Conservation (phyloP, 2,888 invertebrate genomes). For the Pyrocoelia pectoralis region DNA sequence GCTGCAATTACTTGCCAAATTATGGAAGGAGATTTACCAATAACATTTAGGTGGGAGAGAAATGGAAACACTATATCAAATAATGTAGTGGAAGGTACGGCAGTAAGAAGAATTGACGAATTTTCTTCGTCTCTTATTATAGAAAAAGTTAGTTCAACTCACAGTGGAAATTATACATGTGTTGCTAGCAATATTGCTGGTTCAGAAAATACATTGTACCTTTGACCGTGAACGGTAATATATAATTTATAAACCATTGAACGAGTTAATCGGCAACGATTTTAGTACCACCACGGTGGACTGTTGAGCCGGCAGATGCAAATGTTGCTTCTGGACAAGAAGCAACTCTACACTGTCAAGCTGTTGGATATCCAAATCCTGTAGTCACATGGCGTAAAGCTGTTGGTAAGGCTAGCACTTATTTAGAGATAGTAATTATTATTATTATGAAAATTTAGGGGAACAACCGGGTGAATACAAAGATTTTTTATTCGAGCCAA, state of each 20-base stretch:
- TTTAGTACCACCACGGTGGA: constrained; percentile 89
- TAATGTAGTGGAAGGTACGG: constrained; percentile 61
- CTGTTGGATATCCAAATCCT: constrained; percentile 91
- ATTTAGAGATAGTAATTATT: neutral
- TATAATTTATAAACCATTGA: neutral
- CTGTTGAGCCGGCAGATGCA: constrained; percentile 84
- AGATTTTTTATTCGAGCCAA: constrained; percentile 82
- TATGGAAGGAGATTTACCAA: constrained; percentile 90
- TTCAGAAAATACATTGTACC: constrained; percentile 79
- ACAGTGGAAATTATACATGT: constrained; percentile 93
- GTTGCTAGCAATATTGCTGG: constrained; percentile 89
- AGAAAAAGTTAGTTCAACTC: constrained; percentile 83
- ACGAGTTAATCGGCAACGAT: neutral
- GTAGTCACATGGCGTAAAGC: constrained; percentile 90
- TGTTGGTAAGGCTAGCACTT: constrained; percentile 67
- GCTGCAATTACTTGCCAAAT: constrained; percentile 92
- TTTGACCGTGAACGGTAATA: constrained; percentile 80
- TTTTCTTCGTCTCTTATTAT: constrained; percentile 87
- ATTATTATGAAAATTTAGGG: constrained; percentile 57
- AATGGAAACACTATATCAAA: constrained; percentile 77
- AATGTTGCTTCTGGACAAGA: constrained; percentile 85
- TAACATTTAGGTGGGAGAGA: constrained; percentile 91
- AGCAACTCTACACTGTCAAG: constrained; percentile 86
- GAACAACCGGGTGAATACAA: constrained; percentile 80
- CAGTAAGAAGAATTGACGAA: constrained; percentile 75